Conservation (phyloP, 2,797 vertebrate species). For the Loriculus beryllinus region DNA sequence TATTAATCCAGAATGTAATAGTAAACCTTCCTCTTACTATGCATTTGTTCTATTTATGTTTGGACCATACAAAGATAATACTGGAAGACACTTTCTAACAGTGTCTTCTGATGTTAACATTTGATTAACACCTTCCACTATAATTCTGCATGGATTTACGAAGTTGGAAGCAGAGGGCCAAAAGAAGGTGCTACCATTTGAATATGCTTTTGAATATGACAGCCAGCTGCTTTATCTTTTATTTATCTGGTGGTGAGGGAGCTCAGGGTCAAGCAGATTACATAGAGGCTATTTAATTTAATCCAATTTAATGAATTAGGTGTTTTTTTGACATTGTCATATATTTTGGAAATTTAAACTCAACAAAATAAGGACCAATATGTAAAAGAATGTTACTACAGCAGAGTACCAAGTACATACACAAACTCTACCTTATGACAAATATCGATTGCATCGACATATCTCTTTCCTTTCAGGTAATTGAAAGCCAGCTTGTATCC, state of each 20-base stretch:
- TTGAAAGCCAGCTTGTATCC: slow-evolving; percentile 99
- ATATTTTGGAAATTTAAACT: not conserved
- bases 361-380: not conserved
- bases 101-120: not conserved
- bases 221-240: not conserved
- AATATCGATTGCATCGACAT: slow-evolving; percentile 91
- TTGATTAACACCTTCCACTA: not conserved
- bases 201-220: not conserved
- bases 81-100: not conserved
- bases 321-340: not conserved
- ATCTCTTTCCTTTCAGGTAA: slow-evolving; percentile 94
- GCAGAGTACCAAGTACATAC: not conserved
- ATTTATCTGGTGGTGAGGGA: not conserved
- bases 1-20: not conserved
- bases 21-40: not conserved
- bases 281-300: not conserved
- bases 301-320: not conserved
- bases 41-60: not conserved
- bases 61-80: not conserved
- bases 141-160: not conserved
- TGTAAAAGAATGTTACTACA: not conserved
- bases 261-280: not conserved
- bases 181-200: not conserved
- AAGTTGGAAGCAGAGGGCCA: not conserved
- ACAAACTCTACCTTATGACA: slow-evolving; percentile 90